Evolutionary conservation across 1,140 invertebrate species (phyloP), one percentile per base, ranked within the genome.

Genomic region (Calliphora vicina): DNA sequence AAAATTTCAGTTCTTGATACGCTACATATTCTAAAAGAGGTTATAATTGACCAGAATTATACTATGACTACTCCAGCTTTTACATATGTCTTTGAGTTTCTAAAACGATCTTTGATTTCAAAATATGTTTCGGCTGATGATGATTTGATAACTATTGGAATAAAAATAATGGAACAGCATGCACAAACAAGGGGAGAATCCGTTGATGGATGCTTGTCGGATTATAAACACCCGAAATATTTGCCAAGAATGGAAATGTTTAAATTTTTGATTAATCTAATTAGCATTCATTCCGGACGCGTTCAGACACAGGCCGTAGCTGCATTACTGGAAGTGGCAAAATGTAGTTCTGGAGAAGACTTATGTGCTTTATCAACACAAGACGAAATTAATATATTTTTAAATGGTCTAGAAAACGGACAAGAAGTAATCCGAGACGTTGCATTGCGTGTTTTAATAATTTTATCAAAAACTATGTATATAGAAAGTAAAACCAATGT

Each of bases 231-330:
- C 91, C 97, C 97, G 0, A 91, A 92, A 80, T 93, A 96, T 67
- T 91, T 98, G 84, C 97, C 97, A 4, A 92, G 95, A 72, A 93
- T 94, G 86, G 94, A 96, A 83, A 95, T 99, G 92, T 94, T 98
- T 85, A 91, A 94, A 72, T 90, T 97, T 20, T 91, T 98, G 12
- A 93, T 98, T 50, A 93, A 97, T 84, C 91, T 98, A 6, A 96
- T 98, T 85, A 94, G 92, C 84, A 93, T 88, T n/a, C 94, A 93
- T 29, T 91, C 88, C 23, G 94, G 94, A 4, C 93, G 94, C 81
- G 91, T 96, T 17, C 96, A 97, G 88, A 94, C 95, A 4, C 93
- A 95, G 85, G 95, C 96, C 1, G 93, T 94, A n/a, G 92, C 93
- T 26, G 95, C 95, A 20, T 90, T 98, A 25, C 87, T 97, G 73